phyloP scores from a whole-genome alignment of 2,888 invertebrate species.

The Tanypteryx hageni region DNA sequence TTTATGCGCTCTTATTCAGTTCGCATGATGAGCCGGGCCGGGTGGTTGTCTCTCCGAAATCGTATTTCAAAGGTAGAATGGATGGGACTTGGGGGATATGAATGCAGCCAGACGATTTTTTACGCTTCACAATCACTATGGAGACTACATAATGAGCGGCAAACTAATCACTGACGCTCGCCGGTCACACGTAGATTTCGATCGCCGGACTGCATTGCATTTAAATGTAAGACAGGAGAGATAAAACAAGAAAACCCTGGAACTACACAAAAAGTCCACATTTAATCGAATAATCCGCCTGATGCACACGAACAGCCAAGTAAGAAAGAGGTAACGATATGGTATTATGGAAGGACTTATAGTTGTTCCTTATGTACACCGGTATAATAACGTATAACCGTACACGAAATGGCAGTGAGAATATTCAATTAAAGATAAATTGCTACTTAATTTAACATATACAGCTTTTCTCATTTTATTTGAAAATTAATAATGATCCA shows the following conservation, averaged over 20 bases:
- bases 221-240: not conserved
- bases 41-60: not conserved
- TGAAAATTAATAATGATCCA: too few relatives aligned
- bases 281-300: too few relatives aligned
- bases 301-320: too few relatives aligned
- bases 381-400: too few relatives aligned
- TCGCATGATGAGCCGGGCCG: not conserved
- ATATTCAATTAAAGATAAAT: too few relatives aligned
- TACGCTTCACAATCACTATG: not conserved
- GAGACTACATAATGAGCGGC: not conserved
- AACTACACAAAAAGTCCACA: too few relatives aligned
- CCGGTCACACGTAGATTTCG: not conserved
- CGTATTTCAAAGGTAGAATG: not conserved
- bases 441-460: too few relatives aligned
- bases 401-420: too few relatives aligned
- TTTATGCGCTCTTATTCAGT: constrained; percentile 10
- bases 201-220: not conserved
- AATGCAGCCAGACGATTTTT: not conserved
- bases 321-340: too few relatives aligned
- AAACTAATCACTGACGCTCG: not conserved
- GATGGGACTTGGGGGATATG: not conserved
- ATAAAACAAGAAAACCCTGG: not conserved
- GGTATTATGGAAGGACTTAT: too few relatives aligned
- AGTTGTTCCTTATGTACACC: too few relatives aligned
- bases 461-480: too few relatives aligned